These are phyloP conservation scores for Cossypha heuglini DNA, from an alignment of 2,797 vertebrate genomes.

Conservation along the genomic window DNA sequence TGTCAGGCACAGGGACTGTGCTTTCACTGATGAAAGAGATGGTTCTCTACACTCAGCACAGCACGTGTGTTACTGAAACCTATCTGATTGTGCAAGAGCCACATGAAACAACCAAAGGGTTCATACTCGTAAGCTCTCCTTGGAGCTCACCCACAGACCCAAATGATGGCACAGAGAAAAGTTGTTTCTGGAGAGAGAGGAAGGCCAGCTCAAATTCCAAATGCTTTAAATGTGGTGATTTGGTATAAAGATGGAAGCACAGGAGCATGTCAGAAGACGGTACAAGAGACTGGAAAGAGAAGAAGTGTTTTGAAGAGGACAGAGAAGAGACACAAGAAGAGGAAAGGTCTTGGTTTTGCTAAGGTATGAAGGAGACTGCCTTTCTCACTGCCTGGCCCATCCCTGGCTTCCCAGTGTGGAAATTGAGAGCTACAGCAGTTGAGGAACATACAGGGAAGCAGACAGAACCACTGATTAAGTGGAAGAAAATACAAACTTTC, in stretches of 20 bases:
- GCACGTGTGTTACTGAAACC: neutral
- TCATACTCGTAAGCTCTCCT: neutral
- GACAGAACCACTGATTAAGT: neutral
- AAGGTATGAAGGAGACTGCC: neutral
- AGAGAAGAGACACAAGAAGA: neutral
- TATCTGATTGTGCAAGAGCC: neutral
- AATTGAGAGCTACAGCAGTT: neutral
- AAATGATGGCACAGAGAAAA: neutral
- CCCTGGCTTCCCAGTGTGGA: neutral
- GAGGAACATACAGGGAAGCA: neutral
- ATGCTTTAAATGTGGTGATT: neutral
- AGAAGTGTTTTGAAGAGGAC: neutral
- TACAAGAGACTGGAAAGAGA: neutral
- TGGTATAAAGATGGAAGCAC: neutral
- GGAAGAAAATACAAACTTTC: conserved; percentile 28
- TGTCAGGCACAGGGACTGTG: neutral
- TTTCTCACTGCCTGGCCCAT: neutral
- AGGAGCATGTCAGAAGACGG: neutral
- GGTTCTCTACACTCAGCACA: neutral
- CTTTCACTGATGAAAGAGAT: neutral
- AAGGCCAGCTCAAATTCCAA: neutral
- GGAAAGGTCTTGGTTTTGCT: neutral
- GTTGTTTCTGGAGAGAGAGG: neutral
- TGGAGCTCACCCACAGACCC: neutral
- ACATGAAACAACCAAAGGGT: neutral